phyloP scores from a whole-genome alignment of 1,140 invertebrate genomes.

The Listronotus bonariensis region DNA sequence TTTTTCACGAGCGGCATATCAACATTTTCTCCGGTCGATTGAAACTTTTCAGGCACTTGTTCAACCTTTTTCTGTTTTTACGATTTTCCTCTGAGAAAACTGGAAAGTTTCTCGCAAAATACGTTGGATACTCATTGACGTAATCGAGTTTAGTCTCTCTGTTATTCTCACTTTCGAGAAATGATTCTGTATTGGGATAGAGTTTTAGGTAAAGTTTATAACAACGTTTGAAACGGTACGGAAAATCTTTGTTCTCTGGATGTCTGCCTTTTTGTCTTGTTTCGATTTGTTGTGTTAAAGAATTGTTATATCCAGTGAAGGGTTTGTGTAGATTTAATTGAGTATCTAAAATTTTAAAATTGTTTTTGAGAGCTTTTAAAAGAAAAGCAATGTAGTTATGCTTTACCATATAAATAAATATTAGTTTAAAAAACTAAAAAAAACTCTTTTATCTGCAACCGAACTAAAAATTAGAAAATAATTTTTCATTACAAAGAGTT shows the following conservation, averaged over 20 bases:
- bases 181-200: slow-evolving; percentile 23
- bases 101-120: slow-evolving; percentile 22
- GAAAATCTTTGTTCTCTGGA: slow-evolving; percentile 27
- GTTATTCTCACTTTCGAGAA: slow-evolving; percentile 28
- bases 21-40: not conserved
- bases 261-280: slow-evolving; percentile 17
- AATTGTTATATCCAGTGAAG: slow-evolving; percentile 8
- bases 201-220: slow-evolving; percentile 33
- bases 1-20: slow-evolving; percentile 5
- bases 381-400: too few species aligned
- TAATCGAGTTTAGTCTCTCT: slow-evolving; percentile 31
- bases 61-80: slow-evolving; percentile 12
- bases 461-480: too few species aligned
- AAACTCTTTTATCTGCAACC: too few species aligned
- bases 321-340: not conserved
- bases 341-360: slow-evolving; percentile 1
- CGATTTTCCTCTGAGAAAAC: slow-evolving; percentile 17
- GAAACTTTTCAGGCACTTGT: slow-evolving; percentile 20
- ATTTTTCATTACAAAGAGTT: too few species aligned
- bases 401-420: too few species aligned
- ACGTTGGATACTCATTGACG: slow-evolving; percentile 26
- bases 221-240: slow-evolving; percentile 30
- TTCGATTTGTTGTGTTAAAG: slow-evolving; percentile 1
- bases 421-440: too few species aligned
- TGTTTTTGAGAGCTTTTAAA: too few species aligned